These are phyloP conservation scores for Chelonoidis abingdonii DNA, from an alignment of 2,113 vertebrate species.

Conservation along the genomic window DNA sequence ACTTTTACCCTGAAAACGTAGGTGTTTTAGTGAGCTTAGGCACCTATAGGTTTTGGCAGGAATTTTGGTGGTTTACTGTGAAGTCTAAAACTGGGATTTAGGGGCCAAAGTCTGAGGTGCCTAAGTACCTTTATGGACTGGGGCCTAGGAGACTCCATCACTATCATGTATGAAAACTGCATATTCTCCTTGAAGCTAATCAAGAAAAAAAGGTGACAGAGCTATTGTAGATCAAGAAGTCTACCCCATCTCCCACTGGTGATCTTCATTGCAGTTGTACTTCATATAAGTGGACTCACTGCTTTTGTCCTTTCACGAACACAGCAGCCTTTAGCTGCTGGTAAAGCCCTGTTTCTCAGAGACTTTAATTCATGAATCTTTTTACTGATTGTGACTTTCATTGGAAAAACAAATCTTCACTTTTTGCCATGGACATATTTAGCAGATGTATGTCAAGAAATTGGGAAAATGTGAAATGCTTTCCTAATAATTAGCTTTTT, in stretches of 20 bases:
- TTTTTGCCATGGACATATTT: not conserved
- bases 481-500: not conserved
- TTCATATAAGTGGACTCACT: constrained; percentile 3
- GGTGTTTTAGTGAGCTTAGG: not conserved
- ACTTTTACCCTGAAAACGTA: not conserved
- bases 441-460: not conserved
- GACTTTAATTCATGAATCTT: not conserved
- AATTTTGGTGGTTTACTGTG: not conserved
- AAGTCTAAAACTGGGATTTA: not conserved
- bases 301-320: not conserved
- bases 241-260: not conserved
- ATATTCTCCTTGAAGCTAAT: not conserved
- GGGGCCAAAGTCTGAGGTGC: not conserved
- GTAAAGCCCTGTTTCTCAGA: not conserved
- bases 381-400: not conserved
- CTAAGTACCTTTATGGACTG: not conserved
- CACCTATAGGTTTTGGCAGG: not conserved
- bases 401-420: not conserved
- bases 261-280: not conserved
- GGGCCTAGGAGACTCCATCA: rapidly evolving
- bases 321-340: not conserved
- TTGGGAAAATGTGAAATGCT: not conserved
- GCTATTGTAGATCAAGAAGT: not conserved
- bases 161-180: not conserved
- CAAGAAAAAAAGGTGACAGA: not conserved